Evolutionary conservation across 2,113 vertebrate species (phyloP).

Genomic region (Gallinago undulata): DNA sequence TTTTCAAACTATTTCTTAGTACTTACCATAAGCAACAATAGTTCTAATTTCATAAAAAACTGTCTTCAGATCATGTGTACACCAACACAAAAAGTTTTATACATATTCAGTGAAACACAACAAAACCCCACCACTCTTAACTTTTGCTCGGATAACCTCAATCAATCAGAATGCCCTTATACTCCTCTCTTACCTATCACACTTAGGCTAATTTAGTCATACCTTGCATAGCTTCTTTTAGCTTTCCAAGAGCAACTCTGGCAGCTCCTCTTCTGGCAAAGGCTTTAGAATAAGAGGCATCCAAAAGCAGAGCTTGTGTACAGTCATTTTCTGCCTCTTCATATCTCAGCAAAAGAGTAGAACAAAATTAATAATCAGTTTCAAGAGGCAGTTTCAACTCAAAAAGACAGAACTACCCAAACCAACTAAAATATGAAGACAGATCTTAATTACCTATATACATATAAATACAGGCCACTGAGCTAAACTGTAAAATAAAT

Average conservation of each 20-base stretch:
- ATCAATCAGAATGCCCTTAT: not conserved
- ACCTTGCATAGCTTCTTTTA: slow-evolving; percentile 89
- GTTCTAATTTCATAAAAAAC: not conserved
- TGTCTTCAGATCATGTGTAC: not conserved
- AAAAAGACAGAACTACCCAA: not conserved
- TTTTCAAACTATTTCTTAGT: not conserved
- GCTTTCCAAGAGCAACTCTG: slow-evolving; percentile 83
- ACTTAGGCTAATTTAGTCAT: not conserved
- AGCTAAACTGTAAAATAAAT: not conserved
- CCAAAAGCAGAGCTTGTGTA: slow-evolving; percentile 83
- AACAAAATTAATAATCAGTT: not conserved
- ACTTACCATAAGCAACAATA: not conserved
- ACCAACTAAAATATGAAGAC: not conserved
- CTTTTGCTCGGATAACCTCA: not conserved
- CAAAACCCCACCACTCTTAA: not conserved
- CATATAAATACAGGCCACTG: not conserved
- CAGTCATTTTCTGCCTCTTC: slow-evolving; percentile 93
- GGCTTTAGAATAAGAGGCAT: slow-evolving; percentile 90
- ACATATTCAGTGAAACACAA: not conserved
- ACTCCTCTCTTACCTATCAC: not conserved
- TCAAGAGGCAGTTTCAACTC: not conserved
- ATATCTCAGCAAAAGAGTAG: slow-evolving; percentile 73
- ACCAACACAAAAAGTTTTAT: not conserved
- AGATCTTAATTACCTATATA: not conserved
- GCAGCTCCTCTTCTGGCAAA: slow-evolving; percentile 92